Evolutionary conservation across 92 coral and sea anemone species (phyloP), one percentile per base, ranked within the genome.

Genomic region (Zoanthus solanderi): DNA sequence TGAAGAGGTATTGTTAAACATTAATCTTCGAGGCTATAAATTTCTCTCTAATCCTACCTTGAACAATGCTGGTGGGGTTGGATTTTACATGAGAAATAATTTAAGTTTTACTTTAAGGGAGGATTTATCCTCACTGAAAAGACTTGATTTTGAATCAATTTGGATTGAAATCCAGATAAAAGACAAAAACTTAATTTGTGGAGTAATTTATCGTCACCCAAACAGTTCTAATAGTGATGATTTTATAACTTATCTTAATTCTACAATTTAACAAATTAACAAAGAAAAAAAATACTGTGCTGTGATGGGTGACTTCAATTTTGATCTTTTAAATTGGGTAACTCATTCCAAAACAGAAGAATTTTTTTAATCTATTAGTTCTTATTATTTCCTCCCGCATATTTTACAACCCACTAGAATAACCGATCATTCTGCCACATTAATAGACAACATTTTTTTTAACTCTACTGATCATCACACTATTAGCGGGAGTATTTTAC

Each of bases 151-250:
- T 63, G 32, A 65, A 65, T 37, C 42, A 37, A 1, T 37, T 37
- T 37, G 42, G 42, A 37, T 37, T 37, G 42, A 37, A 37, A 37
- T 65, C 71, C 71, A 65, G 30, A 65, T 65, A 32, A 65, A 65
- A 15, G 71, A 65, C 71, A 16, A 65, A 65, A 65, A 65, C 30
- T 6, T 65, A 65, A 65, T 65, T 65, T 65, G 71, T 65, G 71
- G 71, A 65, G 30, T 65, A 65, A 65, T 65, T 17, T 65, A 65
- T 65, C 71, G 71, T 65, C 71, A 65, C 71, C 71, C 71, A 65
- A 16, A 65, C 71, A 23, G 71, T 65, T 65, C 71, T 17, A 65
- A 65, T 18, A 65, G 23, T 65, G 71, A 15, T 5, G 71, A 6
- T 15, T 65, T 65, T 65, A 65, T 65, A 65, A 65, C 8, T 65